Percentiles rank a stretch among this genome's conserved stretches.
Conservation (phyloP, 1,140 invertebrate genomes). For the Myzus persicae region DNA sequence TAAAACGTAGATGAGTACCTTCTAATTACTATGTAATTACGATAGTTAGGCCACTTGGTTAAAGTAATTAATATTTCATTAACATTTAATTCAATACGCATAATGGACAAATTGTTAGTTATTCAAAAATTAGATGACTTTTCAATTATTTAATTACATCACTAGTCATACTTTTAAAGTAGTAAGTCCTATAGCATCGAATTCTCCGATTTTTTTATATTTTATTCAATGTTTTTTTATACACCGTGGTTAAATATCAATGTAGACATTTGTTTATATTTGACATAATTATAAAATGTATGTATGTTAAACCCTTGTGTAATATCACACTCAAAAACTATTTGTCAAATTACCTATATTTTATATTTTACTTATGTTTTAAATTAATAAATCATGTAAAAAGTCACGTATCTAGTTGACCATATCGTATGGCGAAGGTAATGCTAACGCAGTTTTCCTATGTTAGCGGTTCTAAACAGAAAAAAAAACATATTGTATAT, state of each 20-base stretch:
- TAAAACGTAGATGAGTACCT: too few species aligned
- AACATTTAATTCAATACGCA: not conserved
- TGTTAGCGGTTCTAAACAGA: not conserved
- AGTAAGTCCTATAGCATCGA: not conserved
- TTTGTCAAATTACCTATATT: too few species aligned
- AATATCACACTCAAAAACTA: too few species aligned
- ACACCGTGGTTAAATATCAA: not conserved
- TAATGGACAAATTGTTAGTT: not conserved
- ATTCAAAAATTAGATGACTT: not conserved
- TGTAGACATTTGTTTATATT: not conserved
- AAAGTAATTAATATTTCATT: not conserved
- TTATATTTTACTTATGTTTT: too few species aligned
- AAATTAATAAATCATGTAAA: too few species aligned
- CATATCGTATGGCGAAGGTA: not conserved
- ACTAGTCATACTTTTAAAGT: not conserved
- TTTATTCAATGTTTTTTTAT: not conserved
- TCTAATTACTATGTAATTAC: not conserved
- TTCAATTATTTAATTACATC: not conserved
- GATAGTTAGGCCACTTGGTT: not conserved
- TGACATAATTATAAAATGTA: too few species aligned
- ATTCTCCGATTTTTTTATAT: not conserved
- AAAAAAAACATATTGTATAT: not conserved
- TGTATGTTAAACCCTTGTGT: too few species aligned
- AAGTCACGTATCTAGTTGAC: too few species aligned
- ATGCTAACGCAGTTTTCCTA: not conserved